These are phyloP conservation scores for Lamellibrachia columna DNA, from an alignment of 2,888 invertebrate species.

Conservation along the genomic window DNA sequence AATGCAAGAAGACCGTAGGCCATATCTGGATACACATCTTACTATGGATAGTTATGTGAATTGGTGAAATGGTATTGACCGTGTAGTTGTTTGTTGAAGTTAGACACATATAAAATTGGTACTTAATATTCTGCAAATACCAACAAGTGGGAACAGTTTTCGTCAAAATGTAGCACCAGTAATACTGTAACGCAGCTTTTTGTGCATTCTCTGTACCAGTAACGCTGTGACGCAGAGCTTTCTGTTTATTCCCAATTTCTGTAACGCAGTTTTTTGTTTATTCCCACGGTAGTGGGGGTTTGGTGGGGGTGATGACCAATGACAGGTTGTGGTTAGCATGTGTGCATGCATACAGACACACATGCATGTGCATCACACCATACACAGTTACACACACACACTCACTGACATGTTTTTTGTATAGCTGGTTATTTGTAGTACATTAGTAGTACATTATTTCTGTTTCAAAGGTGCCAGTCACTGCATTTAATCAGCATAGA, in stretches of 20 bases:
- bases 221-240: not conserved
- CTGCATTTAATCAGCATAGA: constrained; percentile 2
- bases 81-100: not conserved
- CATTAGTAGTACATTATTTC: not conserved
- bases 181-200: no score
- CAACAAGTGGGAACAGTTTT: not conserved
- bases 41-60: not conserved
- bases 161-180: no score
- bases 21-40: not conserved
- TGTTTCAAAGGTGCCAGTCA: not conserved
- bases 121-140: not conserved
- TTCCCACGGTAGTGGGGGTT: not conserved
- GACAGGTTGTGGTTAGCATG: not conserved
- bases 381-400: not conserved
- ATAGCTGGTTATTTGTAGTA: not conserved
- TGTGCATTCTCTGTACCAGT: not conserved
- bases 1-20: not conserved
- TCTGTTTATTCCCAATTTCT: not conserved
- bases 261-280: not conserved
- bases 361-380: not conserved
- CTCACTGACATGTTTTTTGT: not conserved
- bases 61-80: not conserved
- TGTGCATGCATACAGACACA: not conserved
- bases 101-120: not conserved
- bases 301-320: not conserved